Conservation (phyloP, 2,888 invertebrate species). For the Ophioninae sp. region DNA sequence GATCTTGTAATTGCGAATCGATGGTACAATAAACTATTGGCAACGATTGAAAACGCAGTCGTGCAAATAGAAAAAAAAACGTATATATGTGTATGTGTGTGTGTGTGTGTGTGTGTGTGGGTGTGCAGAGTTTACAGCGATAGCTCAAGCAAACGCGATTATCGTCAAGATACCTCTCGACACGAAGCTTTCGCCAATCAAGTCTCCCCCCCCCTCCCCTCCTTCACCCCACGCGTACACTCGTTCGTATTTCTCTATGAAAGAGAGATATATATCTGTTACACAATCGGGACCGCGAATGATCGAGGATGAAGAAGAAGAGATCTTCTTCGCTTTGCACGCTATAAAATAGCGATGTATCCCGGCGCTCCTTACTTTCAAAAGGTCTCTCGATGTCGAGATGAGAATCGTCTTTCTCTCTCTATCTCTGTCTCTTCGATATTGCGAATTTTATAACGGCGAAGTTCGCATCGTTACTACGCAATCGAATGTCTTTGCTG, state of each 20-base stretch:
- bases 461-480: neutral
- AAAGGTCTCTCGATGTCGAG: constrained; percentile 53
- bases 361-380: constrained; percentile 51
- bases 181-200: constrained; percentile 66
- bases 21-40: constrained; percentile 45
- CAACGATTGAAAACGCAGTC: constrained; percentile 52
- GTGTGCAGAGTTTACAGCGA: constrained; percentile 25
- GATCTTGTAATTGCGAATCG: constrained; percentile 41
- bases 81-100: constrained; percentile 7
- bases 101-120: neutral
- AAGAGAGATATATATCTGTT: constrained; percentile 12
- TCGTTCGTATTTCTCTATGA: constrained; percentile 24
- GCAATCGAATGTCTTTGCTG: neutral
- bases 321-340: constrained; percentile 18
- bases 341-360: constrained; percentile 32
- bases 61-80: constrained; percentile 5
- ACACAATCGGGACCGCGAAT: constrained; percentile 34
- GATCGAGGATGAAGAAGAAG: constrained; percentile 33
- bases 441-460: constrained; percentile 13
- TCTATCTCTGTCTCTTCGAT: constrained; percentile 10
- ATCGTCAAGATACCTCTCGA: constrained; percentile 47
- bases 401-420: constrained; percentile 6
- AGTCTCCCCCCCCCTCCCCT: neutral
- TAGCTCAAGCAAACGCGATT: constrained; percentile 53
- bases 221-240: neutral